Evolutionary conservation across 2,888 invertebrate species (phyloP).

Genomic region (Octonoba sinensis): DNA sequence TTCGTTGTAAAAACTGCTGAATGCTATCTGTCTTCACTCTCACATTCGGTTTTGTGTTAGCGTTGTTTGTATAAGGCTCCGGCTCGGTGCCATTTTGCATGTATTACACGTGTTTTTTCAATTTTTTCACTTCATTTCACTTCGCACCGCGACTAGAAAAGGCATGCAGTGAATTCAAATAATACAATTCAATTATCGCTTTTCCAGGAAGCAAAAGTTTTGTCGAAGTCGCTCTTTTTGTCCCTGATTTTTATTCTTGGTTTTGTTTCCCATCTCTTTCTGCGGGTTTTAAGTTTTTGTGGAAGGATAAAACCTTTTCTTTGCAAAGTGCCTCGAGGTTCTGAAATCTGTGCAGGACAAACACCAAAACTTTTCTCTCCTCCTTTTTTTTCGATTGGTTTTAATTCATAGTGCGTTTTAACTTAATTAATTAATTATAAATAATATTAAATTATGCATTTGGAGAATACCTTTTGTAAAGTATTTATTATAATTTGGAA

Average conservation of each 20-base stretch:
- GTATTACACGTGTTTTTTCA: constrained; percentile 60
- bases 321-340: no score
- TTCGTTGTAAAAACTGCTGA: constrained; percentile 40
- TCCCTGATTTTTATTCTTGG: constrained; percentile 13
- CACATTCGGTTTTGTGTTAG: constrained; percentile 34
- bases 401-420: no score
- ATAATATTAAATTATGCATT: no score
- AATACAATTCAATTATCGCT: constrained; percentile 62
- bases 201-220: constrained; percentile 38
- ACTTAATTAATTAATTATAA: no score
- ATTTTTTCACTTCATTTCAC: constrained; percentile 21
- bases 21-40: constrained; percentile 49
- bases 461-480: no score
- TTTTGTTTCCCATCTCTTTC: neutral
- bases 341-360: no score
- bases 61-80: constrained; percentile 55
- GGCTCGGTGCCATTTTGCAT: constrained; percentile 42
- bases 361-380: no score
- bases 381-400: no score
- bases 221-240: constrained; percentile 28
- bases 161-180: constrained; percentile 52
- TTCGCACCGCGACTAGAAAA: constrained; percentile 13
- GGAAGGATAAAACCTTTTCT: no score
- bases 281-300: no score
- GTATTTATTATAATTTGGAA: no score